phyloP scores from a whole-genome alignment of 2,888 invertebrate species.

The Clunio marinus region DNA sequence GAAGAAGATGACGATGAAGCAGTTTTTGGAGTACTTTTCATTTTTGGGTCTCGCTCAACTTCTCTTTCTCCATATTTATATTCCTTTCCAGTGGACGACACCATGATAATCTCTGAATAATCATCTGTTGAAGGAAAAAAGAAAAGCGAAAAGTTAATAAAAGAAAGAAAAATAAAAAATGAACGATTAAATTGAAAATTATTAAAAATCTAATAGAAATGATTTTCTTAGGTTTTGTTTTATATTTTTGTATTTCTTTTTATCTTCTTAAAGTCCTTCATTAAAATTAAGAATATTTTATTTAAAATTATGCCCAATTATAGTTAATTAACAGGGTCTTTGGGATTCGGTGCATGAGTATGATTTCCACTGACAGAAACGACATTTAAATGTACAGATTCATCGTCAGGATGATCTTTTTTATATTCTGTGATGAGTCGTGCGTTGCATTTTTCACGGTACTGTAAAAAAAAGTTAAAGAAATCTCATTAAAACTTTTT shows the following conservation, averaged over 20 bases:
- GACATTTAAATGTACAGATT: constrained; percentile 48
- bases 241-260: no score
- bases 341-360: constrained; percentile 30
- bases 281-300: no score
- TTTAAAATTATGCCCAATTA: no score
- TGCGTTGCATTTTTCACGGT: constrained; percentile 51
- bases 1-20: background rate
- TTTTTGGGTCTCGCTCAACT: background rate
- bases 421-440: constrained; percentile 50
- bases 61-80: background rate
- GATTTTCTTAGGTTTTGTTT: no score
- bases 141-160: background rate
- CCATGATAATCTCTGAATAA: constrained; percentile 14
- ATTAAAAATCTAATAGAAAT: no score
- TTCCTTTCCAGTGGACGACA: background rate
- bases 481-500: no score
- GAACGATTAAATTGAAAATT: no score
- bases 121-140: constrained; percentile 1
- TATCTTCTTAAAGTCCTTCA: no score
- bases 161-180: background rate
- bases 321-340: no score
- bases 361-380: constrained; percentile 6
- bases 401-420: constrained; percentile 47
- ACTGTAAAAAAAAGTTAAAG: constrained; percentile 44
- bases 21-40: no score